phyloP scores from a whole-genome alignment of 1,140 invertebrate genomes.

The Nymphalis io region DNA sequence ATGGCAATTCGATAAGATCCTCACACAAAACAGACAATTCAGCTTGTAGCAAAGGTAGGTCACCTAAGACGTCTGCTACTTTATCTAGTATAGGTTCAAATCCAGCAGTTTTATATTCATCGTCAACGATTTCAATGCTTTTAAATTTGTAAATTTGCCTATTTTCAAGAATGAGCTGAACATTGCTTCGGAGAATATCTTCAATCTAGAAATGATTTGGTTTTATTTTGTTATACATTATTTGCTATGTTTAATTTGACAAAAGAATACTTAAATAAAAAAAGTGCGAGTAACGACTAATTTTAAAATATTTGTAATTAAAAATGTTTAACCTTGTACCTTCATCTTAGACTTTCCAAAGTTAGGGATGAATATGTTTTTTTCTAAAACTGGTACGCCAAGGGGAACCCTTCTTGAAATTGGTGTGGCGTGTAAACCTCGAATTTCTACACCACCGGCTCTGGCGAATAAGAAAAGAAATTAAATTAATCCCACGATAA shows the following conservation, averaged over 20 bases:
- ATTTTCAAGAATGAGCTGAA: slow-evolving; percentile 92
- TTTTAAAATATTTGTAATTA: no score
- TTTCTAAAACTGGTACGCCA: slow-evolving; percentile 86
- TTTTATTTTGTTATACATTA: no score
- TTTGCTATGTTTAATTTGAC: no score
- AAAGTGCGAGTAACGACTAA: no score
- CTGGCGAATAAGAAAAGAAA: slow-evolving; percentile 54
- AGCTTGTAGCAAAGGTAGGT: slow-evolving; percentile 84
- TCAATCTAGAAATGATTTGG: slow-evolving; percentile 51
- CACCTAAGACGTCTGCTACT: slow-evolving; percentile 81
- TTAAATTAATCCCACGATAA: no score
- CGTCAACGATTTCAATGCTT: slow-evolving; percentile 84
- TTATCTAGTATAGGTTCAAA: slow-evolving; percentile 77
- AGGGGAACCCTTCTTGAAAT: slow-evolving; percentile 86
- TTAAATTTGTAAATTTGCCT: slow-evolving; percentile 85
- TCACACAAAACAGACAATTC: slow-evolving; percentile 75
- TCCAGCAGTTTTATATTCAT: slow-evolving; percentile 73
- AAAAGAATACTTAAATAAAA: no score
- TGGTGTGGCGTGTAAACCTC: slow-evolving; percentile 89
- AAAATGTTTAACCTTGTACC: no score
- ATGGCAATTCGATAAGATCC: slow-evolving; percentile 72
- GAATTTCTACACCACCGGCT: slow-evolving; percentile 91
- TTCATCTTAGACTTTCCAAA: slow-evolving; percentile 67
- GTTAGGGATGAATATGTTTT: slow-evolving; percentile 89
- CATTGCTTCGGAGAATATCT: slow-evolving; percentile 81